Evolutionary conservation across 2,113 vertebrate species (phyloP).

Genomic region (Mustela lutreola): DNA sequence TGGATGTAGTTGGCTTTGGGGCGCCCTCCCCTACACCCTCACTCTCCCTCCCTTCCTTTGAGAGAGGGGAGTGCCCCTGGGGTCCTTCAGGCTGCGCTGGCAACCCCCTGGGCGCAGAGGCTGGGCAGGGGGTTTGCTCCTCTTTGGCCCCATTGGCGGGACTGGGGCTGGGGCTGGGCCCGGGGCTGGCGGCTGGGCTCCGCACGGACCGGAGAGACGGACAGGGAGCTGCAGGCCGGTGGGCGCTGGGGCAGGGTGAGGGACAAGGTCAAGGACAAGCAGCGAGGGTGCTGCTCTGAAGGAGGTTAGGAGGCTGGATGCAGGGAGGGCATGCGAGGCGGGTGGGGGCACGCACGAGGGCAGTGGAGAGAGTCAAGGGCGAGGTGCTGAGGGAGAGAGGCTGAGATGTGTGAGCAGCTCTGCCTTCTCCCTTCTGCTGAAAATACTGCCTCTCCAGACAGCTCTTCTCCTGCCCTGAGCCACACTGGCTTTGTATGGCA

Average conservation of each 20-base stretch:
- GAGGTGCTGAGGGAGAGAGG: neutral
- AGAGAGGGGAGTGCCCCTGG: neutral
- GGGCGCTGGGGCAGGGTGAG: too few species aligned
- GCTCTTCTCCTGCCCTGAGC: neutral
- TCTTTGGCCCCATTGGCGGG: neutral
- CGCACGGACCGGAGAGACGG: accelerated
- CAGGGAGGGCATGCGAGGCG: neutral
- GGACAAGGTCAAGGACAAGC: neutral
- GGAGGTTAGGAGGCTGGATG: neutral
- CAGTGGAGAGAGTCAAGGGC: neutral
- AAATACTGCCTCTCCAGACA: neutral
- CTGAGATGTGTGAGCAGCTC: neutral
- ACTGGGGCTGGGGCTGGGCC: neutral
- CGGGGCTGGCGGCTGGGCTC: neutral
- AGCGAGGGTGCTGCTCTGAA: neutral
- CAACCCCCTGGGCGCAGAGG: neutral
- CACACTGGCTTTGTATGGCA: accelerated
- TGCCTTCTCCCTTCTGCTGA: neutral
- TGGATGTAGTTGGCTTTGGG: neutral
- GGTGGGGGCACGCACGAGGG: neutral
- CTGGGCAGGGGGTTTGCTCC: neutral
- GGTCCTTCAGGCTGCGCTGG: neutral
- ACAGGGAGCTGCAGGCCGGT: neutral
- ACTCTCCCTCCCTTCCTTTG: neutral
- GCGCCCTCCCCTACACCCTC: neutral